Percentiles rank a stretch among this genome's conserved stretches.
Evolutionary conservation across 2,888 invertebrate genomes (phyloP).

Genomic region (Ariolimax columbianus): DNA sequence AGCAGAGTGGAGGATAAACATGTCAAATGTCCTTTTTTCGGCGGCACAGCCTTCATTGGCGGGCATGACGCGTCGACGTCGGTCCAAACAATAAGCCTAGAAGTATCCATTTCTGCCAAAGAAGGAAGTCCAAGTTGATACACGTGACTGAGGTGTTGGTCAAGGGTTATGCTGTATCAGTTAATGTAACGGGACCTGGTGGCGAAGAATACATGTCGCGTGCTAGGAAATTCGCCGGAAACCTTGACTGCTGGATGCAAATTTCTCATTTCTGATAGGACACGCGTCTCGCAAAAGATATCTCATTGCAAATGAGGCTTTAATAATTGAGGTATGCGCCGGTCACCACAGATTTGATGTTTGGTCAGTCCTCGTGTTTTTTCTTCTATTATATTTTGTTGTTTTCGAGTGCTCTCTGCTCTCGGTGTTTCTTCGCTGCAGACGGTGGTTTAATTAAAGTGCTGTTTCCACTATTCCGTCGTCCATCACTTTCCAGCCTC

Average conservation of each 20-base stretch:
- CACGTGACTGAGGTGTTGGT: constrained; percentile 21
- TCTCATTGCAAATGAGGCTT: constrained; percentile 17
- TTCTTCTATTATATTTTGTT: not conserved
- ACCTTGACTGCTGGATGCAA: constrained; percentile 2
- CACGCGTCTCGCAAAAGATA: constrained; percentile 17
- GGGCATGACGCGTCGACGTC: no score
- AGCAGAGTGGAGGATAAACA: not conserved
- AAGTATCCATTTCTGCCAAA: constrained; percentile 9
- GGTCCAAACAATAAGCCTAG: not conserved
- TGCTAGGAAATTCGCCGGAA: constrained; percentile 29
- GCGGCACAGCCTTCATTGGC: not conserved
- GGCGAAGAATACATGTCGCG: constrained; percentile 13
- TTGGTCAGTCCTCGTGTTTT: constrained; percentile 3
- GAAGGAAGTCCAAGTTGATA: not conserved
- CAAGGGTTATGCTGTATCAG: not conserved
- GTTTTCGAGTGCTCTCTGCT: not conserved
- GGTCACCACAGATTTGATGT: constrained; percentile 3
- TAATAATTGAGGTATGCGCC: not conserved
- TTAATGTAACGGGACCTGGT: constrained; percentile 23
- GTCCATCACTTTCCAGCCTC: not conserved
- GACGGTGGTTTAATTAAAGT: not conserved
- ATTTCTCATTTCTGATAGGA: constrained; percentile 17
- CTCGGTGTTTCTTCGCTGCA: not conserved
- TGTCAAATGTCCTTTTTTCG: not conserved
- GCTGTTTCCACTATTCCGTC: not conserved